Percentiles rank a stretch among this genome's conserved stretches.
Evolutionary conservation across 2,888 invertebrate genomes (phyloP).

Genomic region (Phlogophora meticulosa): DNA sequence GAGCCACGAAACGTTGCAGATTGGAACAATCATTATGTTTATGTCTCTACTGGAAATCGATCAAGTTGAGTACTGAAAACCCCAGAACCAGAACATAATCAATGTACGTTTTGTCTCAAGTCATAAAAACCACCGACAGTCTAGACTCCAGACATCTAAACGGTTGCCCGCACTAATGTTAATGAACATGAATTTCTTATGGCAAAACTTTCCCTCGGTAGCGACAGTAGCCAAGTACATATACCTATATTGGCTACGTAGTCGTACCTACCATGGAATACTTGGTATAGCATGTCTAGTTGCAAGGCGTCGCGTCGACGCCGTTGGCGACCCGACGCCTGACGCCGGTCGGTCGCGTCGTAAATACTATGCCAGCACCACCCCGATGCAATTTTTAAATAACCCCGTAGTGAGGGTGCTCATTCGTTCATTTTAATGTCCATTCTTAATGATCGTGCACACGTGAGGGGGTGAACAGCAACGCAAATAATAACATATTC

Average conservation of each 20-base stretch:
- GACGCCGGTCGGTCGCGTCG: constrained; percentile 74
- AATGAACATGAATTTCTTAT: constrained; percentile 54
- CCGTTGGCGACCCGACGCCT: constrained; percentile 67
- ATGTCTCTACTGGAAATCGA: constrained; percentile 21
- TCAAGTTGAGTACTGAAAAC: not conserved
- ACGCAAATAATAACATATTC: constrained; percentile 78
- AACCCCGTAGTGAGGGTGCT: constrained; percentile 80
- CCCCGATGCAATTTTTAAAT: constrained; percentile 85
- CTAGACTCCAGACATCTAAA: constrained; percentile 47
- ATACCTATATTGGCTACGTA: constrained; percentile 27
- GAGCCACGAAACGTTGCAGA: constrained; percentile 63
- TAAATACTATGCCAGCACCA: constrained; percentile 22
- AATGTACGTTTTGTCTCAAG: constrained; percentile 23
- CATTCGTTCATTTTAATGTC: constrained; percentile 76
- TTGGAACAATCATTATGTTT: constrained; percentile 32
- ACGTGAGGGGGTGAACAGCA: constrained; percentile 71
- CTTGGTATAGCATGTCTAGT: constrained; percentile 13
- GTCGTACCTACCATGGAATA: constrained; percentile 13
- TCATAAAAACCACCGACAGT: constrained; percentile 30
- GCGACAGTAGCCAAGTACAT: constrained; percentile 35
- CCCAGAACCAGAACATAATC: constrained; percentile 7
- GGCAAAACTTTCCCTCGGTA: constrained; percentile 55
- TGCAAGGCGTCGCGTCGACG: constrained; percentile 55
- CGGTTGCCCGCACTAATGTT: constrained; percentile 31
- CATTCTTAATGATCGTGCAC: constrained; percentile 74